A percentile compares a stretch with the other conserved stretches of the same genome.
Conservation (phyloP, 2,888 invertebrate species). For the Tetropium fuscum region DNA sequence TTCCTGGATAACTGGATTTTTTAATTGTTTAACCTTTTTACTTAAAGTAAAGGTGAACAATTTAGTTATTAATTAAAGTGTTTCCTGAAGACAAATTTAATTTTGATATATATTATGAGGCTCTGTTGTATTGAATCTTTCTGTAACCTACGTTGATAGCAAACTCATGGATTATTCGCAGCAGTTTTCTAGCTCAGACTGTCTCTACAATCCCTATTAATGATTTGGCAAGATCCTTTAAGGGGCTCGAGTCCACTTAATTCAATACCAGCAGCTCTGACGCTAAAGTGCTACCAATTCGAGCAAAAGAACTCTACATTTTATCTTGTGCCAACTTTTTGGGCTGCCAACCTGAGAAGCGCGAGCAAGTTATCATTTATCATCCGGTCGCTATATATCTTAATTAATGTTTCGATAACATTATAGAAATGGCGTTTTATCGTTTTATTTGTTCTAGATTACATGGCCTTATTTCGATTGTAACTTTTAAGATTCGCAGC, state of each 20-base stretch:
- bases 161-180: too few species aligned
- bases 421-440: conserved; percentile 19
- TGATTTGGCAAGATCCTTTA: conserved; percentile 34
- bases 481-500: too few species aligned
- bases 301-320: not conserved
- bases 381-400: conserved; percentile 27
- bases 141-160: too few species aligned
- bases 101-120: too few species aligned
- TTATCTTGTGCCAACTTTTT: conserved; percentile 11
- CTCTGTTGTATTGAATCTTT: too few species aligned
- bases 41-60: too few species aligned
- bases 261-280: conserved; percentile 35
- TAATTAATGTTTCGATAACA: conserved; percentile 36
- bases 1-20: too few species aligned
- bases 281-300: not conserved
- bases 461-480: too few species aligned
- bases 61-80: too few species aligned
- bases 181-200: conserved; percentile 27
- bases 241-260: conserved; percentile 40
- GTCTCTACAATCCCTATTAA: conserved; percentile 47
- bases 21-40: too few species aligned
- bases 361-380: conserved; percentile 13
- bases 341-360: not conserved
- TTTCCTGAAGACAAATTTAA: too few species aligned
- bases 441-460: too few species aligned